These are phyloP conservation scores for Imbricaverruca yamaguchii DNA, from an alignment of 2,888 invertebrate species.

Conservation along the genomic window DNA sequence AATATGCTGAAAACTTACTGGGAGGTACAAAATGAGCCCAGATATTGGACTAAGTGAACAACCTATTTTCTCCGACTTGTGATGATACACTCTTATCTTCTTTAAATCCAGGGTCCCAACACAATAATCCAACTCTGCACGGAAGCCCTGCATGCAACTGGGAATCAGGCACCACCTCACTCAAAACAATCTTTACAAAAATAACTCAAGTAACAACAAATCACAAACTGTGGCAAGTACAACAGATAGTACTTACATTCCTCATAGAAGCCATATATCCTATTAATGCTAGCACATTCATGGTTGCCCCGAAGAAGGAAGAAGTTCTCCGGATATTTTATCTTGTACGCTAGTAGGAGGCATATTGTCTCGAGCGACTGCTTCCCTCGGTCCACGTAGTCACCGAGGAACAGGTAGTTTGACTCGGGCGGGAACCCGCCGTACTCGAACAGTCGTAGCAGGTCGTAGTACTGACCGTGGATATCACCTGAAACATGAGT, in stretches of 20 bases:
- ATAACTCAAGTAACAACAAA: background rate
- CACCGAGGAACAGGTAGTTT: constrained; percentile 82
- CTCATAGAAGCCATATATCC: constrained; percentile 97
- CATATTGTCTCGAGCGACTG: constrained; percentile 98
- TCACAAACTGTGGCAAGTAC: background rate
- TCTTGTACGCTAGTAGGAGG: constrained; percentile 92
- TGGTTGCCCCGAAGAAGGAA: constrained; percentile 95
- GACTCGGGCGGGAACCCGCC: constrained; percentile 68
- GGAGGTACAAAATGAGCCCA: no score
- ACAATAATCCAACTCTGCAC: no score
- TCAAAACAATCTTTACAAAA: no score
- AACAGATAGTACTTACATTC: constrained; percentile 63
- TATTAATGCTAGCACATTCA: constrained; percentile 96
- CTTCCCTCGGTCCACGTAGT: constrained; percentile 74
- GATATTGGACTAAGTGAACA: no score
- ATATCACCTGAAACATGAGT: constrained; percentile 62
- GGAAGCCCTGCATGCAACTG: no score
- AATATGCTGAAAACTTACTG: no score
- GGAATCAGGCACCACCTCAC: no score
- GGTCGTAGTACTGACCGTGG: constrained; percentile 98
- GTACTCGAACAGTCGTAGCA: constrained; percentile 94
- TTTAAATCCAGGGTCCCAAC: no score
- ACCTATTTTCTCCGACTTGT: no score
- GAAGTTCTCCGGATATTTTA: constrained; percentile 69
- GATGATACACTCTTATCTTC: no score